Conservation (phyloP, 2,888 invertebrate species). For the Tiliacea aurago region DNA sequence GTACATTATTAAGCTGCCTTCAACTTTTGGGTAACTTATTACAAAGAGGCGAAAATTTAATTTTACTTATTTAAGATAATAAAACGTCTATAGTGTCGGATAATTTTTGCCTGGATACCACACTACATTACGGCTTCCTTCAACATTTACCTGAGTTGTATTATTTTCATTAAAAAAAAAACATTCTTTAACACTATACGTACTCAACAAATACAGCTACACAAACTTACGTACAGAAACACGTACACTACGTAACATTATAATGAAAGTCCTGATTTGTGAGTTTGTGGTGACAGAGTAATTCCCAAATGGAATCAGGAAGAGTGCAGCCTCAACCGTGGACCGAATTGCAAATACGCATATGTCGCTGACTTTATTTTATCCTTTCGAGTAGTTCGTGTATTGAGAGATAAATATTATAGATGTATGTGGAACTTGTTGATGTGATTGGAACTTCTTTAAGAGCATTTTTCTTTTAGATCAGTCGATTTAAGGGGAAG, state of each 20-base stretch:
- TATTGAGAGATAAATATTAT: conserved; percentile 60
- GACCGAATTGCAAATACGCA: conserved; percentile 88
- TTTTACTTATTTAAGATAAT: too few species aligned
- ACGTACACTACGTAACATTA: conserved; percentile 65
- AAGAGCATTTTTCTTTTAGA: conserved; percentile 21
- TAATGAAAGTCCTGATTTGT: conserved; percentile 89
- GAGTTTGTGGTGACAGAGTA: conserved; percentile 86
- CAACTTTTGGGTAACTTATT: too few species aligned
- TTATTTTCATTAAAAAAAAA: not conserved
- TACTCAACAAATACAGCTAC: not conserved
- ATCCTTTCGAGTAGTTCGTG: conserved; percentile 63
- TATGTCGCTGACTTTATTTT: conserved; percentile 85
- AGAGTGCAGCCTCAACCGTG: conserved; percentile 86
- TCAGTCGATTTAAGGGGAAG: not conserved
- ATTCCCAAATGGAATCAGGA: conserved; percentile 90
- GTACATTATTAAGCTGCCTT: too few species aligned
- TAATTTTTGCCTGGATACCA: not conserved
- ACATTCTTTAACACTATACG: not conserved
- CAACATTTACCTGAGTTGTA: not conserved
- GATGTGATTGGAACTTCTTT: conserved; percentile 31
- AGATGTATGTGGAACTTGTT: conserved; percentile 36
- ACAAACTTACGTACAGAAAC: conserved; percentile 9
- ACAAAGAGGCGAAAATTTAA: too few species aligned
- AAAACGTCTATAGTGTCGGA: too few species aligned
- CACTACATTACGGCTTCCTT: not conserved